A percentile compares a stretch with the other conserved stretches of the same genome.
These are phyloP conservation scores for Trachurus trachurus DNA, from an alignment of 2,797 vertebrate species.

Conservation along the genomic window DNA sequence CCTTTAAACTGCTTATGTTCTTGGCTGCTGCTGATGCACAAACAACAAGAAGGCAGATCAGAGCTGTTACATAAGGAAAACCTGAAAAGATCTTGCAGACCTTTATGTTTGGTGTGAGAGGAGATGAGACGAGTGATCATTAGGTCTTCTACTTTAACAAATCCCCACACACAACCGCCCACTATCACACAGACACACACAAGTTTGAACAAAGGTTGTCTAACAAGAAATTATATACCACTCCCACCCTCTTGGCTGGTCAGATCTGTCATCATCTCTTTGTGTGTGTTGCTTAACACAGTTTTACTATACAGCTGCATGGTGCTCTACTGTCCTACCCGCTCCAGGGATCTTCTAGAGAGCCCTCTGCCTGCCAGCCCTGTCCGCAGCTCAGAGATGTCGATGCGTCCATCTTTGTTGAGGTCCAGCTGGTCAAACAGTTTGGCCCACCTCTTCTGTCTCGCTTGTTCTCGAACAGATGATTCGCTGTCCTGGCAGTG, in stretches of 20 bases:
- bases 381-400: slow-evolving; percentile 89
- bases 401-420: slow-evolving; percentile 92
- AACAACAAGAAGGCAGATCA: slow-evolving; percentile 9
- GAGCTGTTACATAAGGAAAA: neutral
- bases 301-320: neutral
- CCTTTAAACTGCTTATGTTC: slow-evolving; percentile 8
- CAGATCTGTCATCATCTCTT: neutral
- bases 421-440: slow-evolving; percentile 91
- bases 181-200: too few species aligned
- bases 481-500: slow-evolving; percentile 71
- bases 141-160: neutral
- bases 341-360: slow-evolving; percentile 80
- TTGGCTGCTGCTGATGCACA: slow-evolving; percentile 22
- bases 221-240: neutral
- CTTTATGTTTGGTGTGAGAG: neutral
- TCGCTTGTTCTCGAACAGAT: slow-evolving; percentile 75
- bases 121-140: neutral
- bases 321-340: slow-evolving; percentile 74
- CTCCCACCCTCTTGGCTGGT: neutral
- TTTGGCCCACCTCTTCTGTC: slow-evolving; percentile 84
- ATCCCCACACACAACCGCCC: too few species aligned
- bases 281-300: neutral
- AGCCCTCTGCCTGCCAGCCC: slow-evolving; percentile 87
- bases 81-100: neutral
- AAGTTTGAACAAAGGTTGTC: neutral